Conservation (phyloP, 2,888 invertebrate genomes). For the Orthonevra nobilis region DNA sequence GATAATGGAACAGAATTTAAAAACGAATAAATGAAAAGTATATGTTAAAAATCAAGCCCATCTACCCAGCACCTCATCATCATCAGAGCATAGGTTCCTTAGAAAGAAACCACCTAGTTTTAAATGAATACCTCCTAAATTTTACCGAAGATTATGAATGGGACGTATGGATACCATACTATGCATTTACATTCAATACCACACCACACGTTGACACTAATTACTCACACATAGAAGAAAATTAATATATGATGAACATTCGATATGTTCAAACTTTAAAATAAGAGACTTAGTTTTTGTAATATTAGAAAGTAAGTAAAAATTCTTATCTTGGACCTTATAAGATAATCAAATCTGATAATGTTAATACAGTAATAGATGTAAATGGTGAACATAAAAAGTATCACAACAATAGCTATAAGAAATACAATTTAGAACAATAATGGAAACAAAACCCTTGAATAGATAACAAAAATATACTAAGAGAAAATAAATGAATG, state of each 20-base stretch:
- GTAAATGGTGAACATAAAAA: no score
- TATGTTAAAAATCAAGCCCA: no score
- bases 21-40: no score
- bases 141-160: background rate
- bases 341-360: background rate
- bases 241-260: constrained; percentile 7
- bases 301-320: constrained; percentile 9
- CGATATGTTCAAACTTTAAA: background rate
- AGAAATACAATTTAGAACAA: no score
- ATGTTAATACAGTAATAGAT: no score
- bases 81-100: background rate
- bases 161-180: constrained; percentile 19
- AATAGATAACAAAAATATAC: no score
- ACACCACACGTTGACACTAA: background rate
- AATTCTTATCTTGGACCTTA: constrained; percentile 11
- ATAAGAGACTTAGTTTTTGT: no score
- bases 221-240: constrained; percentile 3
- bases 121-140: constrained; percentile 9
- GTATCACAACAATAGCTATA: no score
- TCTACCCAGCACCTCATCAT: background rate
- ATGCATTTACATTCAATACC: constrained; percentile 8
- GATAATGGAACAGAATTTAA: no score
- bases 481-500: no score
- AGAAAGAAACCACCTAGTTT: constrained; percentile 15
- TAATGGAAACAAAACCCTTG: no score